A percentile compares a stretch with the other conserved stretches of the same genome.
Conservation (phyloP, 2,797 vertebrate genomes). For the Champsocephalus gunnari region DNA sequence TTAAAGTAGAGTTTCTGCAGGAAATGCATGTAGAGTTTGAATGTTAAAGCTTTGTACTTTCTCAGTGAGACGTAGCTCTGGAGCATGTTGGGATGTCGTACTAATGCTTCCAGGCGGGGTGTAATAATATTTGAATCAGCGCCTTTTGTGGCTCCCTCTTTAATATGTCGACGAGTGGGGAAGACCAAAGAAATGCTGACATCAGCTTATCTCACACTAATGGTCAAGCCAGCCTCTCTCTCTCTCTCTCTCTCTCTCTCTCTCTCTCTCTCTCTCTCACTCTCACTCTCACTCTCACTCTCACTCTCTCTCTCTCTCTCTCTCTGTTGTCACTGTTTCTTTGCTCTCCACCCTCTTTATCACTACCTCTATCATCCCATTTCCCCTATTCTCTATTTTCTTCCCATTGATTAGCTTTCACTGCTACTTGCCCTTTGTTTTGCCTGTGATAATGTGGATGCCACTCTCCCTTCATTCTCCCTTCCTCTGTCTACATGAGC, state of each 20-base stretch:
- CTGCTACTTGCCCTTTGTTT: conserved; percentile 30
- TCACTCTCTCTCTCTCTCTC: too few species aligned
- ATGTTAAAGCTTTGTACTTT: too few species aligned
- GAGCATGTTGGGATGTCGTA: conserved; percentile 16
- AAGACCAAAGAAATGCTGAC: conserved; percentile 61
- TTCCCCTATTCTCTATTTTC: too few species aligned
- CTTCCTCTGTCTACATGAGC: not conserved
- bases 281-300: too few species aligned
- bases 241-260: too few species aligned
- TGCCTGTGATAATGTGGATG: conserved; percentile 19
- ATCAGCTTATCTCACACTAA: conserved; percentile 55
- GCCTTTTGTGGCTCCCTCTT: conserved; percentile 40
- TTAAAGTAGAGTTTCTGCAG: too few species aligned
- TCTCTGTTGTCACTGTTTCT: not conserved
- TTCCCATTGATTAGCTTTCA: conserved; percentile 6
- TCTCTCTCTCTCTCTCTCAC: too few species aligned
- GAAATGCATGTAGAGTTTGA: too few species aligned
- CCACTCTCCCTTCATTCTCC: conserved; percentile 6
- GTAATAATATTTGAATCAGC: conserved; percentile 33
- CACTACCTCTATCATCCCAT: not conserved
- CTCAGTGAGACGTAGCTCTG: not conserved
- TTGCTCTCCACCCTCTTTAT: not conserved
- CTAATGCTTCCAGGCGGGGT: conserved; percentile 17
- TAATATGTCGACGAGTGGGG: conserved; percentile 36
- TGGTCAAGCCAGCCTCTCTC: conserved; percentile 21